phyloP scores from a whole-genome alignment of 2,888 invertebrate species.

The Aethes cnicana region DNA sequence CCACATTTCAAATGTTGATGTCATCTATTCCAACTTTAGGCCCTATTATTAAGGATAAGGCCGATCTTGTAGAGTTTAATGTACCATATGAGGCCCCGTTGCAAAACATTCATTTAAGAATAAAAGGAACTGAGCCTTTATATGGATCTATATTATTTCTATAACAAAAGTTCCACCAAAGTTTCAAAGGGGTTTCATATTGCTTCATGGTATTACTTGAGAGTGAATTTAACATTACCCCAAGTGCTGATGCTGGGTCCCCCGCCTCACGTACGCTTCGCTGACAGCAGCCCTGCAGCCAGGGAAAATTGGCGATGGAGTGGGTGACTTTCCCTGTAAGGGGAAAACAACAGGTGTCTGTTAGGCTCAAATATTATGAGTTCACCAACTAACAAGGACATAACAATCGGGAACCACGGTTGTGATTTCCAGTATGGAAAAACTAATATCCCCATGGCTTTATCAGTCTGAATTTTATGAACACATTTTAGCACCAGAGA shows the following conservation, averaged over 20 bases:
- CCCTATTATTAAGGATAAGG: constrained; percentile 9
- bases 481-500: constrained; percentile 20
- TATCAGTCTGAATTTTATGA: constrained; percentile 16
- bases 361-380: constrained; percentile 3
- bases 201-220: constrained; percentile 30
- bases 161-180: constrained; percentile 32
- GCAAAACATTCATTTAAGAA: constrained; percentile 17
- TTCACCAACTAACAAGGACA: not conserved
- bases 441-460: constrained; percentile 20
- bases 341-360: constrained; percentile 20
- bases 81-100: constrained; percentile 22
- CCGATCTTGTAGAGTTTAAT: constrained; percentile 26
- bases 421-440: constrained; percentile 17
- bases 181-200: constrained; percentile 28
- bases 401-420: constrained; percentile 12
- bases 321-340: too few species aligned
- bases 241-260: constrained; percentile 13
- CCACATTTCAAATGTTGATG: too few species aligned
- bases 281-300: constrained; percentile 33
- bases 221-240: constrained; percentile 23
- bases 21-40: constrained; percentile 2
- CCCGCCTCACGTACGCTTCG: constrained; percentile 22
- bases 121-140: constrained; percentile 15
- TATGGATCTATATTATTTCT: constrained; percentile 24
- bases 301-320: too few species aligned